A percentile compares a stretch with the other conserved stretches of the same genome.
Conservation (phyloP, 2,888 invertebrate species). For the Formica aserva region DNA sequence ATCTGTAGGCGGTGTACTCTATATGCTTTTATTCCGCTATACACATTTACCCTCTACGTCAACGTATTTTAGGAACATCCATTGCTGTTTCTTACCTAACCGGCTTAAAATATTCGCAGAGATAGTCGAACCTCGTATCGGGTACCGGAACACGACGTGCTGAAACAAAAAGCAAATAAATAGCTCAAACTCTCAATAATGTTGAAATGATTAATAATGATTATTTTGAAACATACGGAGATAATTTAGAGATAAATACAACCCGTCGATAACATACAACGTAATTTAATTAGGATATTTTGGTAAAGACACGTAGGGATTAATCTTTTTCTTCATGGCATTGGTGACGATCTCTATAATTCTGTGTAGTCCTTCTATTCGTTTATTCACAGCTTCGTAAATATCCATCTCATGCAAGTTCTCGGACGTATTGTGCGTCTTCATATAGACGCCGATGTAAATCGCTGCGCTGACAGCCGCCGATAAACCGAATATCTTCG, state of each 20-base stretch:
- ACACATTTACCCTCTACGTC: conserved; percentile 48
- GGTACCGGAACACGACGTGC: conserved; percentile 99
- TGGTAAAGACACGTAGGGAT: conserved; percentile 86
- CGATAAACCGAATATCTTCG: conserved; percentile 88
- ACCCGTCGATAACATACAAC: not conserved
- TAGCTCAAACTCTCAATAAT: conserved; percentile 15
- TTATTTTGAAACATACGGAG: not conserved
- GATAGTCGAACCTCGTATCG: conserved; percentile 96
- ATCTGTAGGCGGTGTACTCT: conserved; percentile 60
- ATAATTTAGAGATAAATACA: not conserved
- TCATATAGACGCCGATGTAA: conserved; percentile 88
- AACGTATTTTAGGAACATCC: conserved; percentile 74
- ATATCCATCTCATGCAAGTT: conserved; percentile 76
- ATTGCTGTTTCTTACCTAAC: conserved; percentile 89
- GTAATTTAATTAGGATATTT: conserved; percentile 6
- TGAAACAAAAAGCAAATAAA: conserved; percentile 77
- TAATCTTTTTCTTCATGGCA: conserved; percentile 87
- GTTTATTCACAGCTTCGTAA: conserved; percentile 85
- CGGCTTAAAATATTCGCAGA: conserved; percentile 98
- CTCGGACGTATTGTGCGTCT: conserved; percentile 85
- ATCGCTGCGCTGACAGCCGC: conserved; percentile 87
- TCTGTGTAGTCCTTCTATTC: conserved; percentile 85
- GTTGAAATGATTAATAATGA: not conserved
- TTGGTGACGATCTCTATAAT: conserved; percentile 85
- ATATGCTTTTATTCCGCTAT: conserved; percentile 33